These are phyloP conservation scores for Pseudochirops corinnae DNA, from an alignment of 2,797 vertebrate genomes.

Conservation along the genomic window DNA sequence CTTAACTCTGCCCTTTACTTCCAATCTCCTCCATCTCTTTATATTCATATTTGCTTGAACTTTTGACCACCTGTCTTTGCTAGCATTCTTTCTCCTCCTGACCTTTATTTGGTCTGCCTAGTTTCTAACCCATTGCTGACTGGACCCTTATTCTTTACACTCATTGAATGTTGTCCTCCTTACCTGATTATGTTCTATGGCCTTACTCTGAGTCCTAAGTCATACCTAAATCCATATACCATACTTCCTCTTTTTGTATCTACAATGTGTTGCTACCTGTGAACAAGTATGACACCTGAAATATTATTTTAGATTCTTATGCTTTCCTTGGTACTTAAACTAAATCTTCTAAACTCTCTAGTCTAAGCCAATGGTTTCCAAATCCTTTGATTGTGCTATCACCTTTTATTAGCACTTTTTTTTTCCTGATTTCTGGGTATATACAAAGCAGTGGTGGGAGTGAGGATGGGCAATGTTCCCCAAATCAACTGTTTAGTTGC, in stretches of 20 bases:
- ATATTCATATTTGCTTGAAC: neutral
- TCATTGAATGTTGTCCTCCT: neutral
- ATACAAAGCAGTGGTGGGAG: neutral
- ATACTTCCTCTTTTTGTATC: neutral
- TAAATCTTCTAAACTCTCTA: neutral
- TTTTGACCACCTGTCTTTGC: neutral
- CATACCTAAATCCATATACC: neutral
- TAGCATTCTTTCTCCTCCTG: neutral
- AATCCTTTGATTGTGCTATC: neutral
- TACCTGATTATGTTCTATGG: neutral
- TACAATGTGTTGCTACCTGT: neutral
- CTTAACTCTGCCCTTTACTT: neutral
- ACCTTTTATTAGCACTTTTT: neutral
- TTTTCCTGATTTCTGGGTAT: neutral
- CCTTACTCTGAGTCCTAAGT: neutral
- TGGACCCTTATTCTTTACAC: neutral
- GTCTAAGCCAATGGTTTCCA: neutral
- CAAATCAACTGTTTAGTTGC: neutral
- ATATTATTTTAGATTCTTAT: neutral
- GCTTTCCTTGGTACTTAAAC: neutral
- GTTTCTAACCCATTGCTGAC: neutral
- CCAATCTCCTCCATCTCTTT: neutral
- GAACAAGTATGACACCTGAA: neutral
- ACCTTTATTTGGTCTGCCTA: neutral
- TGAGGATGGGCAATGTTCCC: neutral